Evolutionary conservation across 1,140 invertebrate genomes (phyloP), one percentile per base, ranked within the genome.

Genomic region (Homarus americanus): DNA sequence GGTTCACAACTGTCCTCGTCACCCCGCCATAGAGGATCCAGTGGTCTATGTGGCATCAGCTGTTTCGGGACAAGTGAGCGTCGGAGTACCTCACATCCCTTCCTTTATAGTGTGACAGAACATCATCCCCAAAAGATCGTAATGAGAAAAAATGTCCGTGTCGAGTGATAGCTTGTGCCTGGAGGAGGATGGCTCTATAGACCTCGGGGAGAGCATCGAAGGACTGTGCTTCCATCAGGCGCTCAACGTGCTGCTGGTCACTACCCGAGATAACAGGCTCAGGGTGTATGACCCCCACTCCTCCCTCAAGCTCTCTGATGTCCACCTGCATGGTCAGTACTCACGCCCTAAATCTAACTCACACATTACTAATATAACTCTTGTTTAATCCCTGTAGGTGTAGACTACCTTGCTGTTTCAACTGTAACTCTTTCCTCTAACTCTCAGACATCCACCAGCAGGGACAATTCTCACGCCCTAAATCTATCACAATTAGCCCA

Each of bases 211-310:
- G 49, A 91, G 82, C 41, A 85, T 91, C 78, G 82, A 91, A 41
- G 76, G 82, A 34, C 53, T 91, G 73, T 85, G 89, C 63, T 91
- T 91, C 76, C 89, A 91, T 66, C 89, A 91, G 44, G 89, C 89
- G 28, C 75, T 91, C 38, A 91, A 91, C 44, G 89, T 91, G 53
- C 83, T 91, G 75, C 82, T 91, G 63, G 83, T 91, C 15, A 91
- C 89, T 17, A 91, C 89, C 32, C 40, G 44, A 12, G 82, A 91
- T 34, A 38, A 58, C 7, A 44, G 83, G 41, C 44, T 91, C 20
- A 53, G 89, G 24, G 89, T 91, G 53, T 91, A 28, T 63, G 89
- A 91, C 83, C 89, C 89, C 80, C 89, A 91, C 75, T 91, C 89
- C 17, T 91, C 82, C 63, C 82, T 91, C 53, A 91, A 91, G 73